Conservation (phyloP, 2,797 vertebrate species). For the Syncerus caffer region DNA sequence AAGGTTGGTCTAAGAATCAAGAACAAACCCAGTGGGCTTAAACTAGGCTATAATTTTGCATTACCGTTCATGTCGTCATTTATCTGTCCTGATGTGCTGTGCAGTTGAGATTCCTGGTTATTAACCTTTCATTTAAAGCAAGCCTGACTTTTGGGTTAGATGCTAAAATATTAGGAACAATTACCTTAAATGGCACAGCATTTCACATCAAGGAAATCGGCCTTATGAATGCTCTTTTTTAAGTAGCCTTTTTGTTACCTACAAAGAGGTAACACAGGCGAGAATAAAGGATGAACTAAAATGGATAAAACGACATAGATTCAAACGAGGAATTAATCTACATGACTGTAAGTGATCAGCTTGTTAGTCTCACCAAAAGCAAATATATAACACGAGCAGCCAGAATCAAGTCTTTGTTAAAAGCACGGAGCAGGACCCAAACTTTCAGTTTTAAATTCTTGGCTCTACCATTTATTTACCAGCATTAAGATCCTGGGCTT, state of each 20-base stretch:
- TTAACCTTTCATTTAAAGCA: constrained; percentile 64
- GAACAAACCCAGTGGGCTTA: constrained; percentile 9
- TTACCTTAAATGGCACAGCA: constrained; percentile 29
- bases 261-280: background rate
- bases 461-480: background rate
- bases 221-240: background rate
- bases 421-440: background rate
- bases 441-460: background rate
- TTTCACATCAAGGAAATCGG: background rate
- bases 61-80: background rate
- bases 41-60: constrained; percentile 28
- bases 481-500: background rate
- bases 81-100: background rate
- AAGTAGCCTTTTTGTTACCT: constrained; percentile 28
- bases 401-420: background rate
- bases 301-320: background rate
- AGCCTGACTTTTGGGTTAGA: constrained; percentile 37
- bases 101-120: constrained; percentile 47
- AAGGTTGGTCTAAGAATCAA: constrained; percentile 9
- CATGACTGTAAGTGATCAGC: background rate
- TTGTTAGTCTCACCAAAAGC: background rate
- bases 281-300: background rate
- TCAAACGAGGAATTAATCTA: background rate
- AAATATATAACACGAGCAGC: background rate
- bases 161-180: constrained; percentile 28